These are phyloP conservation scores for Acromyrmex echinatior DNA, from an alignment of 1,140 invertebrate genomes.

Conservation along the genomic window DNA sequence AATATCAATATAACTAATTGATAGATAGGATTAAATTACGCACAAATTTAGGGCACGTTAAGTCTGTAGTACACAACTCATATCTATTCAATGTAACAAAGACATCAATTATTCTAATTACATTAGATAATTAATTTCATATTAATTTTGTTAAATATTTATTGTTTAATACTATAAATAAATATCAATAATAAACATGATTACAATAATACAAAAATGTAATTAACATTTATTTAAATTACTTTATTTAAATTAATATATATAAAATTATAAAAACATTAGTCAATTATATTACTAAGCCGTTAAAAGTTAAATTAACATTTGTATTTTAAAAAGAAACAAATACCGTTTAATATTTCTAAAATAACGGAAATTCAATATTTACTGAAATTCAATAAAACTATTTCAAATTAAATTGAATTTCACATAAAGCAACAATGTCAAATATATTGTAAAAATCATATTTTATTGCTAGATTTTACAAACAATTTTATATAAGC, in stretches of 20 bases:
- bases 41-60: constrained; percentile 5
- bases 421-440: neutral
- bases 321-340: neutral
- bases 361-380: neutral
- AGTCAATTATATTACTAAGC: neutral
- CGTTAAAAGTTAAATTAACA: neutral
- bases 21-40: constrained; percentile 15
- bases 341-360: neutral
- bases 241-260: neutral
- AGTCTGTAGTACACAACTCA: neutral
- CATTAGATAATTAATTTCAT: constrained; percentile 6
- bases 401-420: neutral
- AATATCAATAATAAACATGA: neutral
- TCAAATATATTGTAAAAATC: neutral
- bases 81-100: neutral
- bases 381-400: neutral
- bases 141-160: constrained; percentile 23
- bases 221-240: constrained; percentile 3
- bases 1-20: constrained; percentile 15
- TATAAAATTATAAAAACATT: neutral
- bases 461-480: neutral
- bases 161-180: neutral
- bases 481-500: neutral
- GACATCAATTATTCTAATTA: neutral
- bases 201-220: neutral